Percentiles rank a stretch among this genome's conserved stretches.
These are phyloP conservation scores for Neotoma lepida DNA, from an alignment of 2,113 vertebrate species.

Conservation along the genomic window DNA sequence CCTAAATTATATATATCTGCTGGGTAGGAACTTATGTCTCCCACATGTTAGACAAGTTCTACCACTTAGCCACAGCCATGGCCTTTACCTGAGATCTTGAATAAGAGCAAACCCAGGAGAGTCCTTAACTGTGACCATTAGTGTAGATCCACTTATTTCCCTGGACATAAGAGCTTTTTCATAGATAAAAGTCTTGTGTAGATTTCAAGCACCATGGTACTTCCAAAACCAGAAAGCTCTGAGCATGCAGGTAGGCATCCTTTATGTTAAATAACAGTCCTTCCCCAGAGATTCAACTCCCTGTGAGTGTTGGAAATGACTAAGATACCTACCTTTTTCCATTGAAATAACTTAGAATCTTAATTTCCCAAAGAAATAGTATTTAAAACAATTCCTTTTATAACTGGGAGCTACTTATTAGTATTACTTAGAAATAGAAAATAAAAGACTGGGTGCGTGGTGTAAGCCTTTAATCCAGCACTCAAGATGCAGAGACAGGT, in stretches of 20 bases:
- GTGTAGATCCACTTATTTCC: conserved; percentile 10
- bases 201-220: conserved; percentile 11
- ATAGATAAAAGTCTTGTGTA: conserved; percentile 5
- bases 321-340: background rate
- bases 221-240: conserved; percentile 8
- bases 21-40: background rate
- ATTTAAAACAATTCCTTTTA: conserved; percentile 8
- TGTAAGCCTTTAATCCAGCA: background rate
- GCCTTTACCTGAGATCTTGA: background rate
- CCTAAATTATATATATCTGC: background rate
- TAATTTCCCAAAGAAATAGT: conserved; percentile 34
- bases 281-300: background rate
- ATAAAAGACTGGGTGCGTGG: background rate
- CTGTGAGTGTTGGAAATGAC: background rate
- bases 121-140: background rate
- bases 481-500: background rate
- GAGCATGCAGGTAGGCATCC: background rate
- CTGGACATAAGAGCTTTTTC: background rate
- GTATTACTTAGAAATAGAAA: background rate
- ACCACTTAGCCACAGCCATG: background rate
- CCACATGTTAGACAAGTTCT: background rate
- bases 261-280: background rate
- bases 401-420: conserved; percentile 33
- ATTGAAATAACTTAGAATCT: conserved; percentile 21
- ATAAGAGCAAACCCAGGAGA: background rate